Evolutionary conservation across 1,140 invertebrate species (phyloP).

Genomic region (Acyrthosiphon pisum): DNA sequence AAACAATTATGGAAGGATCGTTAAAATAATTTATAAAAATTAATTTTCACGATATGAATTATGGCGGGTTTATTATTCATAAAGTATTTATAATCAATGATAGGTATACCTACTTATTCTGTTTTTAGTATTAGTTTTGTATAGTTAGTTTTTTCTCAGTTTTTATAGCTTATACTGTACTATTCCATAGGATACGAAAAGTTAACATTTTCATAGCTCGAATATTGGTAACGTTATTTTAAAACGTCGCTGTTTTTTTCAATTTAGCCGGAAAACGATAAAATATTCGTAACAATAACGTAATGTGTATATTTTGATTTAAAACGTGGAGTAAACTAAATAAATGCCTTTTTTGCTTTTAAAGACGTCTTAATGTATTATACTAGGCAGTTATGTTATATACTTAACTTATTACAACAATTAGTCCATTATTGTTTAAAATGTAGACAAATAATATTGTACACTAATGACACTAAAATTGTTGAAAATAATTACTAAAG

Average conservation of each 20-base stretch:
- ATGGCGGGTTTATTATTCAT: not conserved
- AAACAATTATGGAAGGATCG: not conserved
- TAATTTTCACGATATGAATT: not conserved
- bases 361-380: not conserved
- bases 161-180: not conserved
- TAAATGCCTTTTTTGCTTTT: not conserved
- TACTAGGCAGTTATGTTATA: not conserved
- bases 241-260: not conserved
- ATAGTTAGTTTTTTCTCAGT: not conserved
- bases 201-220: not conserved
- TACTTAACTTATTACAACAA: not conserved
- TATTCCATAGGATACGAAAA: not conserved
- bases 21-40: not conserved
- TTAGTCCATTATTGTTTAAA: constrained; percentile 19
- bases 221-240: not conserved
- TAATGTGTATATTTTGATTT: not conserved
- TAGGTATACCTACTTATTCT: not conserved
- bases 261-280: not conserved
- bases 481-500: not conserved
- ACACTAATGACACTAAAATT: not conserved
- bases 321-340: not conserved
- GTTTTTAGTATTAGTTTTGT: not conserved
- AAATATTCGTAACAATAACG: not conserved
- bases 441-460: not conserved
- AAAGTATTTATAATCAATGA: too few species aligned